Percentiles rank a stretch among this genome's conserved stretches.
Conservation (phyloP, 35 echinoderm and acorn worm species). For the Strongylocentrotus purpuratus region DNA sequence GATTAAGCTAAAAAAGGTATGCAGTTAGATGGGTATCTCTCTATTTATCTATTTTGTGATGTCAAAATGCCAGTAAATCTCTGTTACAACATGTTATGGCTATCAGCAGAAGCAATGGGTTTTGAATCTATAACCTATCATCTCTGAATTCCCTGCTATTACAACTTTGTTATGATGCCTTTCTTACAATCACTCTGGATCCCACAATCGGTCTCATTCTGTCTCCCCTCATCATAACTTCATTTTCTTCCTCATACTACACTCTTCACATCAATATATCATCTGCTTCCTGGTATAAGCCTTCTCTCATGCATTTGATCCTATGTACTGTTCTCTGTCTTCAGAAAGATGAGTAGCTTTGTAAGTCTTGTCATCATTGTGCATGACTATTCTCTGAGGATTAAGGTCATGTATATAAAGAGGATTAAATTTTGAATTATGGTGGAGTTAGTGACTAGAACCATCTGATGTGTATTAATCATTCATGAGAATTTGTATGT, state of each 20-base stretch:
- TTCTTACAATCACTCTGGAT: no score
- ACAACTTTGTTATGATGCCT: no score
- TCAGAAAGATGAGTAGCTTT: neutral
- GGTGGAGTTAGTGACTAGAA: neutral
- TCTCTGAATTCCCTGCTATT: no score
- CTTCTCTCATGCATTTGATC: neutral
- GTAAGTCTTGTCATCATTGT: neutral
- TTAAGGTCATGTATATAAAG: neutral
- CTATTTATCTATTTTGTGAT: no score
- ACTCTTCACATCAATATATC: neutral
- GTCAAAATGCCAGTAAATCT: no score
- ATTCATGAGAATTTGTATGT: neutral
- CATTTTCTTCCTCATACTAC: neutral
- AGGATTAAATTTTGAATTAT: neutral
- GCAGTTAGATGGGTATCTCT: no score
- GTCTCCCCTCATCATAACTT: neutral
- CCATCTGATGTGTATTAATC: neutral
- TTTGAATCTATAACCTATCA: no score
- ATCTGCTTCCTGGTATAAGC: neutral
- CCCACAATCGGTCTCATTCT: no score
- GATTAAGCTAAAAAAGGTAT: no score
- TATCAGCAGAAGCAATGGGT: no score
- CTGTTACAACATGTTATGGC: no score
- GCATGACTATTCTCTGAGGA: neutral
- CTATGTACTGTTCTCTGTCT: neutral